Conservation (phyloP, 2,888 invertebrate species). For the Hyposoter didymator region DNA sequence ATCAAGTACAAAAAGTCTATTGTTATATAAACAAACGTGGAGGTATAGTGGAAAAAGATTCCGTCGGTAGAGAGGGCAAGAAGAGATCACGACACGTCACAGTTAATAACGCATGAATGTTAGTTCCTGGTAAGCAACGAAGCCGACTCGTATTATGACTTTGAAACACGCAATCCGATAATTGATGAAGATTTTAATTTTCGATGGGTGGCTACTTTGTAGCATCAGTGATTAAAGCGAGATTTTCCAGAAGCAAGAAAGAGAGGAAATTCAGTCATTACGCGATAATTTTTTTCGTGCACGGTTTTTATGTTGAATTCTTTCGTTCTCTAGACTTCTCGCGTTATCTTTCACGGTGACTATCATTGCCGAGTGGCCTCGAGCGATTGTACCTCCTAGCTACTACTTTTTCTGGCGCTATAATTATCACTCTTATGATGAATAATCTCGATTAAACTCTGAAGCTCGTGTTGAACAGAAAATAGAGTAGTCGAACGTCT, state of each 20-base stretch:
- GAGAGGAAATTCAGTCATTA: constrained; percentile 11
- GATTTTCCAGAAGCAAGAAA: background rate
- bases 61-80: background rate
- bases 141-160: background rate
- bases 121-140: background rate
- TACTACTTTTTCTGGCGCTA: constrained; percentile 18
- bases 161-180: background rate
- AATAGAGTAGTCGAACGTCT: constrained; percentile 14
- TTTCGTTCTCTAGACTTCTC: constrained; percentile 19
- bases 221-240: background rate
- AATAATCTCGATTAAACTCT: constrained; percentile 55
- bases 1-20: background rate
- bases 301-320: constrained; percentile 16
- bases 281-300: background rate
- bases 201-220: background rate
- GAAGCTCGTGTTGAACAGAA: background rate
- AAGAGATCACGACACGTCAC: background rate
- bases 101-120: background rate
- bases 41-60: background rate
- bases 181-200: background rate
- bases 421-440: constrained; percentile 58
- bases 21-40: background rate
- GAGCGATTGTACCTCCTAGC: constrained; percentile 38
- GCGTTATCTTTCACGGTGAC: constrained; percentile 55
- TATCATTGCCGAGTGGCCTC: constrained; percentile 23